A percentile compares a stretch with the other conserved stretches of the same genome.
phyloP scores from a whole-genome alignment of 2,797 vertebrate genomes.

The Aeoliscus strigatus region DNA sequence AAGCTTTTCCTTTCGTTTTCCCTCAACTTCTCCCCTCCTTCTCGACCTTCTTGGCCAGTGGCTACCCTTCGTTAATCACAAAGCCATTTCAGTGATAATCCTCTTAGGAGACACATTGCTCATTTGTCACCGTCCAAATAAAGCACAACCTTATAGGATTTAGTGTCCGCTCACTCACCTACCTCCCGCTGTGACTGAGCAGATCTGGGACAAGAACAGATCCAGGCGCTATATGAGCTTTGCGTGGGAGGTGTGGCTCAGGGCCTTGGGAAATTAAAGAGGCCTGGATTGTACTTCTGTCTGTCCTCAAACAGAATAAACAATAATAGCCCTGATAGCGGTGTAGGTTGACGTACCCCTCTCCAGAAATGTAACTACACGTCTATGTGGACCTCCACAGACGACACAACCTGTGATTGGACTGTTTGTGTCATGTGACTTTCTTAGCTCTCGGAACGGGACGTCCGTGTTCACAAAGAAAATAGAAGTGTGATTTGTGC shows the following conservation, averaged over 20 bases:
- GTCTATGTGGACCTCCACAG: too few species aligned
- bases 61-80: slow-evolving; percentile 33
- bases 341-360: slow-evolving; percentile 2
- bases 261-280: slow-evolving; percentile 12
- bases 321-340: too few species aligned
- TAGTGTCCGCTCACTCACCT: slow-evolving; percentile 66
- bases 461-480: too few species aligned
- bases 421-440: too few species aligned
- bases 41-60: slow-evolving; percentile 23
- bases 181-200: slow-evolving; percentile 55
- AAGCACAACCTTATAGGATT: slow-evolving; percentile 80
- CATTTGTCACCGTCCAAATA: slow-evolving; percentile 80
- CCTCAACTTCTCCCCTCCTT: slow-evolving; percentile 19
- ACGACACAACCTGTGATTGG: too few species aligned
- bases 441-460: too few species aligned
- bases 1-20: slow-evolving; percentile 22
- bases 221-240: slow-evolving; percentile 24
- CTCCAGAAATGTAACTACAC: too few species aligned
- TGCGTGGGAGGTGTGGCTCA: slow-evolving; percentile 10
- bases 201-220: slow-evolving; percentile 18
- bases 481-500: too few species aligned
- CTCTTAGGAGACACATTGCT: slow-evolving; percentile 74
- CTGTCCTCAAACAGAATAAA: slow-evolving; percentile 35
- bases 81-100: slow-evolving; percentile 71
- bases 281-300: slow-evolving; percentile 31